A percentile compares a stretch with the other conserved stretches of the same genome.
These are phyloP conservation scores for Galerucella pusilla DNA, from an alignment of 2,888 invertebrate genomes.

Conservation along the genomic window DNA sequence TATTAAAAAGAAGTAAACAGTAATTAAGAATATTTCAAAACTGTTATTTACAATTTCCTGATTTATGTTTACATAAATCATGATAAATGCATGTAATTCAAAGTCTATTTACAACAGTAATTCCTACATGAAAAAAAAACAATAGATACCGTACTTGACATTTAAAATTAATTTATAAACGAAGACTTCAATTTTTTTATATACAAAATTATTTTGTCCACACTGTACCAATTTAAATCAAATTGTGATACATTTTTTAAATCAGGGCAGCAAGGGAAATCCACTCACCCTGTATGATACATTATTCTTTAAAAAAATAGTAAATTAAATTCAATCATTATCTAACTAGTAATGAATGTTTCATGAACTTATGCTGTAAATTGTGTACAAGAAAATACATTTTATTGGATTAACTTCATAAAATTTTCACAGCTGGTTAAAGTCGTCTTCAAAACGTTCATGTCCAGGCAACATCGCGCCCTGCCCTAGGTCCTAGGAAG, in stretches of 20 bases:
- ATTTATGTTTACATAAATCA: background rate
- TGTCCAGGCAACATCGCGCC: constrained; percentile 25
- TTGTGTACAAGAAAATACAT: background rate
- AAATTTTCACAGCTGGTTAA: background rate
- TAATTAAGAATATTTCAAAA: background rate
- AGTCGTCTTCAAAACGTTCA: background rate
- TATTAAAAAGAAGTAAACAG: background rate
- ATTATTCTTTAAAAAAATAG: too few relatives aligned
- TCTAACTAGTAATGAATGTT: too few relatives aligned
- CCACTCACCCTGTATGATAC: too few relatives aligned
- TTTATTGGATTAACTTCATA: background rate
- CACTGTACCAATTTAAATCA: too few relatives aligned
- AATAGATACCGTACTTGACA: background rate
- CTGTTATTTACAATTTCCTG: background rate
- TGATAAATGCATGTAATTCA: background rate
- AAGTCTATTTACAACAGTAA: background rate
- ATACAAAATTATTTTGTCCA: too few relatives aligned
- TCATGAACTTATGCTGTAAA: too few relatives aligned
- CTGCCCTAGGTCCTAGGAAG: constrained; percentile 34
- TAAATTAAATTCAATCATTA: too few relatives aligned
- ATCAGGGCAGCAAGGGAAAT: too few relatives aligned
- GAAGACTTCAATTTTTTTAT: too few relatives aligned
- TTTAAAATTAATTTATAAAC: background rate
- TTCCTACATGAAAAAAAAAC: background rate
- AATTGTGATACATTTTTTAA: too few relatives aligned